Evolutionary conservation across 2,797 vertebrate genomes (phyloP).

Genomic region (Xyrichtys novacula): DNA sequence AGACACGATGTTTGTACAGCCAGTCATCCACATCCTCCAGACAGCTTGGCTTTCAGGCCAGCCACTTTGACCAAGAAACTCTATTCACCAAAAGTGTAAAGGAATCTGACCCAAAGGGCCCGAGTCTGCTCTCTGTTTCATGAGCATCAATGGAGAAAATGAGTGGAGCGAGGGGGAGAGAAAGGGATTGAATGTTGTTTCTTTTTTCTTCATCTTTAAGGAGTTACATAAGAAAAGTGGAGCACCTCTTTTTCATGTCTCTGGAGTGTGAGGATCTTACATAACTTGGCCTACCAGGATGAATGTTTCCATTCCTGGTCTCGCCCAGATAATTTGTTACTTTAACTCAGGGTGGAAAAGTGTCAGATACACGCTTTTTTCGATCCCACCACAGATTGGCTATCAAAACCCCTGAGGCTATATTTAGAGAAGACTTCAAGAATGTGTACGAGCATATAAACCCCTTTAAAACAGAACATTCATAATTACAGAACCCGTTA

Average conservation of each 20-base stretch:
- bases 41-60: constrained; percentile 65
- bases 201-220: constrained; percentile 46
- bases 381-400: constrained; percentile 52
- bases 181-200: constrained; percentile 44
- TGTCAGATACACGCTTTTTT: constrained; percentile 60
- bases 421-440: constrained; percentile 66
- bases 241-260: constrained; percentile 71
- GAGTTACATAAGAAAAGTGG: constrained; percentile 78
- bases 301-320: constrained; percentile 78
- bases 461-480: constrained; percentile 31
- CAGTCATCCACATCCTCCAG: constrained; percentile 72
- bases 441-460: constrained; percentile 37
- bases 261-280: constrained; percentile 67
- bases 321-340: constrained; percentile 74
- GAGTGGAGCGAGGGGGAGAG: constrained; percentile 30
- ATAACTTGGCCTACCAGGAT: constrained; percentile 69
- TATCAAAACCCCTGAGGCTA: constrained; percentile 56
- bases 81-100: constrained; percentile 64
- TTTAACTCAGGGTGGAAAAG: constrained; percentile 66
- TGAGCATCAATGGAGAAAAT: constrained; percentile 63
- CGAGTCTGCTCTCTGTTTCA: constrained; percentile 63
- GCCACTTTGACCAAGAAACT: constrained; percentile 57
- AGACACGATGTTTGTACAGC: constrained; percentile 70
- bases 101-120: constrained; percentile 75
- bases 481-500: constrained; percentile 27